Conservation (phyloP, 2,113 vertebrate species). For the Neolamprologus fasciatus region DNA sequence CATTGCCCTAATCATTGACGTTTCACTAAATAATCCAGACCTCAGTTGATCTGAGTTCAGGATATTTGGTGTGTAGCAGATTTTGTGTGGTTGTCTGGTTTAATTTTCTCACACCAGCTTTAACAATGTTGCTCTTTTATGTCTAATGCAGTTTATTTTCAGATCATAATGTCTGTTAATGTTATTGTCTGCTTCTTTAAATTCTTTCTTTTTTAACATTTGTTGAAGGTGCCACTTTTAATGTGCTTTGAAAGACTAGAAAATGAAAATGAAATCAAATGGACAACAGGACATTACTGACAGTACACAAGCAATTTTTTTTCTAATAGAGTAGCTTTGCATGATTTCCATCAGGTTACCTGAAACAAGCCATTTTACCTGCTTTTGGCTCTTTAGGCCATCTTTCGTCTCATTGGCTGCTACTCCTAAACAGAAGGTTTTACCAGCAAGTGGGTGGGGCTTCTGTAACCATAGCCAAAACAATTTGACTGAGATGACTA, state of each 20-base stretch:
- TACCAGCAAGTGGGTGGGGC: background rate
- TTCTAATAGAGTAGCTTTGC: background rate
- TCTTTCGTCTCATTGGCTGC: background rate
- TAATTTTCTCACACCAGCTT: background rate
- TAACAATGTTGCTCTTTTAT: background rate
- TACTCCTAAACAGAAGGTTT: background rate
- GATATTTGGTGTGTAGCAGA: background rate
- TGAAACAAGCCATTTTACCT: background rate
- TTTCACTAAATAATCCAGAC: background rate
- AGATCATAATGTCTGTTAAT: background rate
- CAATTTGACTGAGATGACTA: background rate
- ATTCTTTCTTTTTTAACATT: background rate
- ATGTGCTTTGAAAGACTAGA: background rate
- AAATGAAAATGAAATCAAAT: background rate
- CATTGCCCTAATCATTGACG: slow-evolving; percentile 10
- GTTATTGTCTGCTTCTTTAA: background rate
- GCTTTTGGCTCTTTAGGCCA: background rate
- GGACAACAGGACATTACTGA: background rate
- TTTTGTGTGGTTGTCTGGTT: background rate
- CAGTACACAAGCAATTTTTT: background rate
- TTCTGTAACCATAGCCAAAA: background rate
- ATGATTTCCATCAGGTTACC: background rate
- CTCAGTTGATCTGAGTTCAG: slow-evolving; percentile 3
- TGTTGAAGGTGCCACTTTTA: background rate
- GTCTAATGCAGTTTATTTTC: background rate